Conservation (phyloP, 2,888 invertebrate species). For the Abrostola triplasia region DNA sequence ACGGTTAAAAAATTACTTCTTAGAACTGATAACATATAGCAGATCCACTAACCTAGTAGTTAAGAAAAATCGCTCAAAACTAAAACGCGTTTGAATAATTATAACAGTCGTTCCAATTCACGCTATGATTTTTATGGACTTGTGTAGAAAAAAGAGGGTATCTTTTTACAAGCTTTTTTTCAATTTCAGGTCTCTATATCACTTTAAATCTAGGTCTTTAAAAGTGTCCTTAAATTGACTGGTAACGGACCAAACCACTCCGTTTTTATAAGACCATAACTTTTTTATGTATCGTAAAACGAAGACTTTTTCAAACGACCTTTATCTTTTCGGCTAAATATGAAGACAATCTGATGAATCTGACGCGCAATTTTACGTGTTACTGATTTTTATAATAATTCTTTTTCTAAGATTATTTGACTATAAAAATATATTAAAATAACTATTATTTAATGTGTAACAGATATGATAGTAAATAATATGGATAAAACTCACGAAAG, state of each 20-base stretch:
- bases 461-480: no score
- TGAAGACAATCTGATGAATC: not conserved
- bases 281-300: conserved; percentile 37
- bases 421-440: no score
- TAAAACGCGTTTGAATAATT: no score
- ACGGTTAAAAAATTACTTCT: no score
- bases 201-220: not conserved
- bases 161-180: not conserved
- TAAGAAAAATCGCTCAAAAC: no score
- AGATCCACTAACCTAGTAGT: no score
- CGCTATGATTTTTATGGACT: not conserved
- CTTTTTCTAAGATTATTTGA: no score
- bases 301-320: conserved; percentile 5
- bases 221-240: conserved; percentile 41
- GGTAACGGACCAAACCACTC: conserved; percentile 41
- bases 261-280: conserved; percentile 43
- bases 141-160: not conserved
- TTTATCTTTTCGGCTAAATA: conserved; percentile 6
- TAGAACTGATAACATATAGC: no score
- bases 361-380: not conserved
- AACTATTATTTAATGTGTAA: no score
- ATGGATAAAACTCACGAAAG: no score
- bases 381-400: no score
- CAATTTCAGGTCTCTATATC: not conserved
- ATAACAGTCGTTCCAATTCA: not conserved